Evolutionary conservation across 2,797 vertebrate species (phyloP).

Genomic region (Halcyon badia): DNA sequence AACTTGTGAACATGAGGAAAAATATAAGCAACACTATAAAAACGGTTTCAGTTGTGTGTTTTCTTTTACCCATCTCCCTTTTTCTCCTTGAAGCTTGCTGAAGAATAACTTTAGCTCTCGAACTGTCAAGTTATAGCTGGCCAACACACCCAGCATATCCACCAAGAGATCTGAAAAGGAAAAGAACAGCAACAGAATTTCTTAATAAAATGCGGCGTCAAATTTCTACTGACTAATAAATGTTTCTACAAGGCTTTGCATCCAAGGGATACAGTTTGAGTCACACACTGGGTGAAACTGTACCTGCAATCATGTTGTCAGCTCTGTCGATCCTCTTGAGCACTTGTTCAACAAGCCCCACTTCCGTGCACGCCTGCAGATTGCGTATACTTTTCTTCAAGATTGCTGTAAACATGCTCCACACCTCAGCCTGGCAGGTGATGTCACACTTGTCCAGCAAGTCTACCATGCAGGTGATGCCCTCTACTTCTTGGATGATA

Average conservation of each 20-base stretch:
- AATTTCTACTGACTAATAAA: not conserved
- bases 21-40: not conserved
- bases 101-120: slow-evolving; percentile 98
- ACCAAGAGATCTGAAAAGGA: slow-evolving; percentile 91
- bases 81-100: slow-evolving; percentile 96
- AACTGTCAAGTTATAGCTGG: slow-evolving; percentile 97
- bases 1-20: not conserved
- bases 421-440: slow-evolving; percentile 96
- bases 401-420: slow-evolving; percentile 98
- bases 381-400: slow-evolving; percentile 97
- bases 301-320: slow-evolving; percentile 97
- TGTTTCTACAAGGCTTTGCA: not conserved
- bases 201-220: not conserved
- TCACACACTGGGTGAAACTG: not conserved
- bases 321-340: slow-evolving; percentile 88
- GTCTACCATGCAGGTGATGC: slow-evolving; percentile 95
- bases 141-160: slow-evolving; percentile 96
- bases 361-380: slow-evolving; percentile 92
- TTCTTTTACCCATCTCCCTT: slow-evolving; percentile 92
- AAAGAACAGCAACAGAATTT: not conserved
- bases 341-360: slow-evolving; percentile 91
- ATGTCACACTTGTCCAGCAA: slow-evolving; percentile 93
- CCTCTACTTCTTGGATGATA: slow-evolving; percentile 96
- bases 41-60: not conserved
- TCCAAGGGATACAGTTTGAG: not conserved